These are phyloP conservation scores for Epizoanthus stellaris DNA, from an alignment of 92 coral and sea anemone species.

Conservation along the genomic window DNA sequence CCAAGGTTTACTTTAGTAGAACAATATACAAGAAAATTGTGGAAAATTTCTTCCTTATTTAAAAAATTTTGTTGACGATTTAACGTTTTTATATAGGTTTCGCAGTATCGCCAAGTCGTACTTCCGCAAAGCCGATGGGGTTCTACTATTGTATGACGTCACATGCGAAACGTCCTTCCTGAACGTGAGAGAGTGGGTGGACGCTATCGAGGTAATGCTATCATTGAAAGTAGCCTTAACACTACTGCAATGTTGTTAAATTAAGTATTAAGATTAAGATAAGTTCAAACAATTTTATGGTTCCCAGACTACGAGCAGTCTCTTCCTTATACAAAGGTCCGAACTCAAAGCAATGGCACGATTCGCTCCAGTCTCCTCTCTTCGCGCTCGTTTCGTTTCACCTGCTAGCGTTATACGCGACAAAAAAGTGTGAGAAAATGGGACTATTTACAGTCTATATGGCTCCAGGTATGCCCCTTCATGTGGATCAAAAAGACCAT, in stretches of 20 bases:
- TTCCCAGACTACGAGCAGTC: no score
- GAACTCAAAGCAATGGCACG: no score
- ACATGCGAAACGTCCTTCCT: slow-evolving; percentile 92
- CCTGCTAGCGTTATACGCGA: no score
- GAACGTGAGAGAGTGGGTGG: slow-evolving; percentile 97
- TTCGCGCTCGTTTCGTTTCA: no score
- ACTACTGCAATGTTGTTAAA: not conserved
- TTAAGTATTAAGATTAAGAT: no score
- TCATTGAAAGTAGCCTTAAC: not conserved
- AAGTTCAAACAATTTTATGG: no score
- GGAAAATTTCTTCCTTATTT: not conserved
- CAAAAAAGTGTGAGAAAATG: no score
- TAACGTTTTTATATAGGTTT: slow-evolving; percentile 58
- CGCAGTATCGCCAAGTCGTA: slow-evolving; percentile 98
- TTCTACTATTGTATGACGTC: slow-evolving; percentile 90
- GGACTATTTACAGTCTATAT: no score
- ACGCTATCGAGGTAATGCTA: slow-evolving; percentile 88
- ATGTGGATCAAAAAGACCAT: no score
- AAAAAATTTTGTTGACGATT: not conserved
- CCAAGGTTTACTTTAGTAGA: not conserved
- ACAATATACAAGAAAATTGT: not conserved
- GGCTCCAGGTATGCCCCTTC: not conserved
- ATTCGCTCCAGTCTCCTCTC: no score
- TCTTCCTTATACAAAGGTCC: no score
- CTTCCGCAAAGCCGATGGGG: slow-evolving; percentile 98